phyloP scores from a whole-genome alignment of 1,140 invertebrate genomes.

The Pectinophora gossypiella region DNA sequence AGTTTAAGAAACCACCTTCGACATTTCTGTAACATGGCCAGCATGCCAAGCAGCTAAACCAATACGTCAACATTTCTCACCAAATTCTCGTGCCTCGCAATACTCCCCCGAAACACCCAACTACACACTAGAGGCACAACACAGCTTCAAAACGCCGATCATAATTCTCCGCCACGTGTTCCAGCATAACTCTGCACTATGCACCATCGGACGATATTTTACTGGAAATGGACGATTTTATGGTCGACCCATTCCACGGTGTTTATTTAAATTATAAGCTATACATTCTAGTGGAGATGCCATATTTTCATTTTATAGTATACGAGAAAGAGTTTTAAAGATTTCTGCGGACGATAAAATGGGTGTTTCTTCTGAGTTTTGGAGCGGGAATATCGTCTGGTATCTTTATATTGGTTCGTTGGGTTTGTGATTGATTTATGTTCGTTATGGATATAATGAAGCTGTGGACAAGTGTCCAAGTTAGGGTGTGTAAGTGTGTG shows the following conservation, averaged over 20 bases:
- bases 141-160: constrained; percentile 34
- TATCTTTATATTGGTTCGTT: background rate
- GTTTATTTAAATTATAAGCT: constrained; percentile 18
- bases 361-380: background rate
- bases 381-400: background rate
- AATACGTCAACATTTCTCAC: background rate
- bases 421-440: background rate
- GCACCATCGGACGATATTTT: constrained; percentile 33
- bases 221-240: constrained; percentile 28
- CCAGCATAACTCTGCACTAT: constrained; percentile 37
- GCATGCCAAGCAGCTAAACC: no score
- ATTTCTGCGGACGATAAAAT: background rate
- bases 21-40: no score
- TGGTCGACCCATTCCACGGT: constrained; percentile 8
- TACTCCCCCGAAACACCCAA: constrained; percentile 3
- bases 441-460: no score
- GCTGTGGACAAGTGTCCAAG: no score
- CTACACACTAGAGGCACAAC: constrained; percentile 10
- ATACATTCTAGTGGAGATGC: constrained; percentile 1
- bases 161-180: constrained; percentile 40
- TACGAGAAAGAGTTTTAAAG: background rate
- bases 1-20: no score
- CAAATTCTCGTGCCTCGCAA: no score
- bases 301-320: background rate
- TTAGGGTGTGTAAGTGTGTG: no score